Base-by-base conservation (phyloP, 1,140 invertebrate species). In the Drosophila pseudoobscura region DNA sequence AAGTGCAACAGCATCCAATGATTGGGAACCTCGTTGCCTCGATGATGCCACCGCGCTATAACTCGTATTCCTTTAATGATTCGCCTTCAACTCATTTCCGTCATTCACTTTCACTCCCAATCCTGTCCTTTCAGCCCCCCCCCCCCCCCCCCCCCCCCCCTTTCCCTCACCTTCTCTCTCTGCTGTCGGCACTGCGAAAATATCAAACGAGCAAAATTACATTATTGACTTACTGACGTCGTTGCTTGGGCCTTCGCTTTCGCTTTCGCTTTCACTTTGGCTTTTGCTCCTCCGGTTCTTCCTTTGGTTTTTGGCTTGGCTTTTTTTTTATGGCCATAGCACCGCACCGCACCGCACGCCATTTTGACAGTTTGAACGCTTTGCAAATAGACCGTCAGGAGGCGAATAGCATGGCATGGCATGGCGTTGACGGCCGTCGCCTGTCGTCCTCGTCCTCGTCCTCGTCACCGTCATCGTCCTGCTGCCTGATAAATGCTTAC, bases 301-400 rank as follows among this genome's bases (percentile, higher is more conserved):
- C 50, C n/a, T 56, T 24, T 26, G 24, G 24, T 26, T 26, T 24
- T 26, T 26, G 24, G 24, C 24, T 57, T 57, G 31, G 50, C 8
- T 61, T 62, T 49, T 64, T 61, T 61, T 60, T 63, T 63, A 62
- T 64, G 61, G 58, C 58, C 49, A 59, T 59, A 60, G 54, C 63
- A 39, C 75, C 61, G 59, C 75, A 78, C 79, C 35, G 71, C 66
- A 72, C 75, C 61, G 59, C 76, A 78, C 79, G 79, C 79, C 70
- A 83, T 83, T 83, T 83, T 83, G 79, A 83, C 79, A 83, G 75
- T 78, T 83, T 83, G 71, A 78, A 78, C 70, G 79, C 62, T 77
- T 68, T 61, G 59, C 78, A 80, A 80, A 80, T 68, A 83, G 78
- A 83, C 61, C 64, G 61, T 71, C 63, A 54, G 62, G 41, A 44